Base-by-base conservation (phyloP, 2,113 vertebrate species). In the Neogale vison region DNA sequence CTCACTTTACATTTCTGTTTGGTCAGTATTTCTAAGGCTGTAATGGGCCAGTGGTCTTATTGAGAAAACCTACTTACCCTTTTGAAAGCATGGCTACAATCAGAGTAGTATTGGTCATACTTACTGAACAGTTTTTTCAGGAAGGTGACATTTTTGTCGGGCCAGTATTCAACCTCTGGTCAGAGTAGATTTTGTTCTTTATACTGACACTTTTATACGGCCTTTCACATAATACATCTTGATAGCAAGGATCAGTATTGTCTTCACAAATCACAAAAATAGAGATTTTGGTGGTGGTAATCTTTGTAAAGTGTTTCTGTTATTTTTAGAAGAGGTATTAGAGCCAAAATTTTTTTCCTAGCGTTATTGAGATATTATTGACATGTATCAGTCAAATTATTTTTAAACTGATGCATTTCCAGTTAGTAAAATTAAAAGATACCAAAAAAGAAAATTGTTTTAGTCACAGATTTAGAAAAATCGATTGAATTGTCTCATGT, bases 351-450 rank as follows among this genome's bases (percentile, higher is more conserved):
- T 34, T 65, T 77, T 80, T 39, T 1, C 59, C 7, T 45, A 42
- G 42, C 13, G 76, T 76, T 84, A 21, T 45, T 76, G 29, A 29
- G 57, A 13, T 76, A 55, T 36, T 61, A 14, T 47, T 84, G n/a
- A 14, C 31, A 34, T 26, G 36, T 67, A 57, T 15, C n/a, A 83
- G 31, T 57, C 13, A 92, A 72, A 39, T 88, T 72, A 57, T 74
- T 90, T 88, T 94, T 77, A 77, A 87, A 87, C 85, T 88, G 47
- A 31, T 93, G 5, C 8, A 42, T 96, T 95, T 94, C 52, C 24
- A 81, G 42, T 69, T 87, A 83, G 17, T 69, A 69, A 45, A 94
- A 55, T 52, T 69, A 84, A 74, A 71, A 80, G 31, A 31, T 17
- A 59, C 4, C 17, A n/a, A 55, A 63, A 45, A 90, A 89, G 34